phyloP scores from a whole-genome alignment of 1,140 invertebrate species.

The Hyles euphorbiae region DNA sequence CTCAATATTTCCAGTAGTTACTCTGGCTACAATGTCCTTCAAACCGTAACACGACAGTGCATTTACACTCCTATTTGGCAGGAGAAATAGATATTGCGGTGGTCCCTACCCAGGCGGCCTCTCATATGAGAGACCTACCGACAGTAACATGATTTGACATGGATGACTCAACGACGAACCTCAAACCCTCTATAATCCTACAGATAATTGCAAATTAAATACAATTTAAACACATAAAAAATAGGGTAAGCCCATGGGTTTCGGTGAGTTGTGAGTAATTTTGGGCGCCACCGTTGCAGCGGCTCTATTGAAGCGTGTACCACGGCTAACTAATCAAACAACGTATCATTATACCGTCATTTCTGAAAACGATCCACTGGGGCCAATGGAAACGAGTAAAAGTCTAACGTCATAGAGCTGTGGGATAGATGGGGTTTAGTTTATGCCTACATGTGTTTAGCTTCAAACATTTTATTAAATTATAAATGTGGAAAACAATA shows the following conservation, averaged over 20 bases:
- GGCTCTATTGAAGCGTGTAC: slow-evolving; percentile 26
- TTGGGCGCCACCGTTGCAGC: slow-evolving; percentile 51
- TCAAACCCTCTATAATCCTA: too few species aligned
- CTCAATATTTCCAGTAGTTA: too few species aligned
- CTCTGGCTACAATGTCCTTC: too few species aligned
- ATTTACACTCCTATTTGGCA: too few species aligned
- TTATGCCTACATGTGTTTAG: background rate
- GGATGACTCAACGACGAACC: too few species aligned
- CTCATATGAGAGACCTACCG: too few species aligned
- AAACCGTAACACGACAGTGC: too few species aligned
- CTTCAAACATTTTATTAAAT: too few species aligned
- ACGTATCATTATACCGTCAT: slow-evolving; percentile 62
- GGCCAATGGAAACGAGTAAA: slow-evolving; percentile 43
- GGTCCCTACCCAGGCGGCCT: too few species aligned
- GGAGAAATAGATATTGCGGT: too few species aligned
- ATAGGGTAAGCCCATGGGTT: background rate
- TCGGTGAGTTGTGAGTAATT: slow-evolving; percentile 38
- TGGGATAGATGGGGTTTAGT: background rate
- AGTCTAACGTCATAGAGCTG: slow-evolving; percentile 15
- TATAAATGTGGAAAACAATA: too few species aligned
- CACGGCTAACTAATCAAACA: slow-evolving; percentile 68
- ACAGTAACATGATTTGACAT: too few species aligned
- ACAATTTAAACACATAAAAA: background rate
- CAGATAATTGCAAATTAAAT: background rate
- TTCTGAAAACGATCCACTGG: slow-evolving; percentile 43